Evolutionary conservation across 2,797 vertebrate species (phyloP).

Genomic region (Florisuga fusca): DNA sequence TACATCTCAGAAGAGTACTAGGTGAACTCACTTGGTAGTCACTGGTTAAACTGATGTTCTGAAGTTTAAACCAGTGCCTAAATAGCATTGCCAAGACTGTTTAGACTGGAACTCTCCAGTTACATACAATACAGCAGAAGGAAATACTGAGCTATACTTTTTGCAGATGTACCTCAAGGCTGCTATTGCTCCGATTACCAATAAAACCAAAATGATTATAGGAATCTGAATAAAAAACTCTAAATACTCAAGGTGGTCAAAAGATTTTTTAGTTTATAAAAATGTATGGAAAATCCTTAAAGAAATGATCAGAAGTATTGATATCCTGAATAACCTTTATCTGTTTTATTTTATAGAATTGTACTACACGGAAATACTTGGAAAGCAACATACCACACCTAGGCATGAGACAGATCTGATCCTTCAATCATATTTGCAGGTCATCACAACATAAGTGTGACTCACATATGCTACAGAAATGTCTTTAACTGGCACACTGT

Average conservation of each 20-base stretch:
- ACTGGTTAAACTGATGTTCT: background rate
- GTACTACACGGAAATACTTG: background rate
- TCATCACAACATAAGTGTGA: background rate
- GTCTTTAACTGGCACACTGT: background rate
- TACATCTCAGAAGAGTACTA: background rate
- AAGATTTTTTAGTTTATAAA: background rate
- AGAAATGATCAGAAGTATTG: background rate
- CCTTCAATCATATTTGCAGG: background rate
- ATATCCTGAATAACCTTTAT: background rate
- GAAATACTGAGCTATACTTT: background rate
- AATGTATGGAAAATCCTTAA: background rate
- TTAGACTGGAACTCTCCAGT: background rate
- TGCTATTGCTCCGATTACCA: background rate
- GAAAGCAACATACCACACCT: background rate
- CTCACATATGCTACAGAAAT: background rate
- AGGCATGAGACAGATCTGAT: background rate
- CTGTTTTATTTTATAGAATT: background rate
- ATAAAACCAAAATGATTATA: background rate
- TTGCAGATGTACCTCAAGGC: background rate
- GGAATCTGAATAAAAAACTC: background rate
- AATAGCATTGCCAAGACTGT: background rate
- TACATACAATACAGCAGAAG: background rate
- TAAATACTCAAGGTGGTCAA: constrained; percentile 19
- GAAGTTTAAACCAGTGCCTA: background rate
- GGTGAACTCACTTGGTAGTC: background rate